Conservation (phyloP, 2,113 vertebrate species). For the Pseudorectes ferrugineus region DNA sequence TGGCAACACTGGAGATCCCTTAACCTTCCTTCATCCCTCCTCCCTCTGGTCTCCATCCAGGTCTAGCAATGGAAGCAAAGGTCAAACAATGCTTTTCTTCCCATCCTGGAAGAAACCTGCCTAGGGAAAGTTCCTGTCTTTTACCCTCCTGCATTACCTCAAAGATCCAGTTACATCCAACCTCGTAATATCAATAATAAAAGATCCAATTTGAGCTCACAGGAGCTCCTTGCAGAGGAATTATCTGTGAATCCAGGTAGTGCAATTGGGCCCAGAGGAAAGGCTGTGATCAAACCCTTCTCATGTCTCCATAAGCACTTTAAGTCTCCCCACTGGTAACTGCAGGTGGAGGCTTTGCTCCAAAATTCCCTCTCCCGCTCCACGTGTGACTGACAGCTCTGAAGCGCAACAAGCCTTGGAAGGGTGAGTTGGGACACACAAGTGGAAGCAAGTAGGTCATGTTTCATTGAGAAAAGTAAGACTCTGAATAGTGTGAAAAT, state of each 20-base stretch:
- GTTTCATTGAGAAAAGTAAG: conserved; percentile 10
- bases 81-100: not conserved
- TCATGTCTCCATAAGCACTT: not conserved
- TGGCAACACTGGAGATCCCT: not conserved
- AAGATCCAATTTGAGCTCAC: not conserved
- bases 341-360: not conserved
- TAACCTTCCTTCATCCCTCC: not conserved
- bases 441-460: not conserved
- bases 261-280: not conserved
- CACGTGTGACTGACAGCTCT: not conserved
- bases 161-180: not conserved
- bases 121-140: not conserved
- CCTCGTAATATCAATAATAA: not conserved
- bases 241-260: not conserved
- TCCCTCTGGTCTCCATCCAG: not conserved
- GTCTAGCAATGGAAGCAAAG: not conserved
- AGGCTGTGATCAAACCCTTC: not conserved
- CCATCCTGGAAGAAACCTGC: not conserved
- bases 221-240: not conserved
- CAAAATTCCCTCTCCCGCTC: not conserved
- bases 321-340: not conserved
- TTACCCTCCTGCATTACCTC: not conserved
- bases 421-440: not conserved
- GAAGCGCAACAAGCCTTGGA: not conserved
- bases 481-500: not conserved